phyloP scores from a whole-genome alignment of 2,113 vertebrate species.

The Aleadryas rufinucha region DNA sequence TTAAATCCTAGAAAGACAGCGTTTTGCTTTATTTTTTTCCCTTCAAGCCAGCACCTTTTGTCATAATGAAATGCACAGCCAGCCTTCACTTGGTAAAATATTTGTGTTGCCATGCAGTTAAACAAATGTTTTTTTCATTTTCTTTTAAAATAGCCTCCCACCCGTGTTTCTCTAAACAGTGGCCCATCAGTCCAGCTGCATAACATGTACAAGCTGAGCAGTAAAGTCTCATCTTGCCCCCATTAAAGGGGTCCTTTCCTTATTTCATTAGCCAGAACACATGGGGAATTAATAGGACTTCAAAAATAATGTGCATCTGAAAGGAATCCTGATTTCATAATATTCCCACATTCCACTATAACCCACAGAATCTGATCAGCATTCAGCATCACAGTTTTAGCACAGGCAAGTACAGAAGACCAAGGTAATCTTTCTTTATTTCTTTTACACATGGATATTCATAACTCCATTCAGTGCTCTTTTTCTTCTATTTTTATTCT shows the following conservation, averaged over 20 bases:
- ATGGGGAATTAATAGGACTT: constrained; percentile 20
- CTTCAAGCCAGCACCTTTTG: constrained; percentile 40
- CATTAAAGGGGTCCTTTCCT: constrained; percentile 68
- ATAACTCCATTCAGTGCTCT: not conserved
- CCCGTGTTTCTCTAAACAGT: constrained; percentile 66
- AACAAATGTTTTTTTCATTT: constrained; percentile 76
- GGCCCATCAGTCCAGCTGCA: constrained; percentile 75
- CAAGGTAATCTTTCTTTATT: constrained; percentile 18
- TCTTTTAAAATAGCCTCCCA: constrained; percentile 75
- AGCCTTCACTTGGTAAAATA: constrained; percentile 67
- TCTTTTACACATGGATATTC: constrained; percentile 39
- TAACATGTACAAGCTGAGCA: constrained; percentile 74
- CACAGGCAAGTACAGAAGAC: constrained; percentile 22
- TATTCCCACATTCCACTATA: constrained; percentile 31
- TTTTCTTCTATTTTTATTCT: not conserved
- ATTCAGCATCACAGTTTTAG: not conserved
- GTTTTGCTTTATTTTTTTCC: not conserved
- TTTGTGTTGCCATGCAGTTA: constrained; percentile 72
- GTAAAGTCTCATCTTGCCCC: constrained; percentile 64
- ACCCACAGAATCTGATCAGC: not conserved
- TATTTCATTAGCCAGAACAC: constrained; percentile 29
- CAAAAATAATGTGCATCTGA: constrained; percentile 14
- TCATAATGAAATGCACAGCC: constrained; percentile 63
- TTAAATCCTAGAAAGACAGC: not conserved
- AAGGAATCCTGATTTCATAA: constrained; percentile 23